Conservation (phyloP, 2,113 vertebrate genomes). For the Pluvianellus socialis region DNA sequence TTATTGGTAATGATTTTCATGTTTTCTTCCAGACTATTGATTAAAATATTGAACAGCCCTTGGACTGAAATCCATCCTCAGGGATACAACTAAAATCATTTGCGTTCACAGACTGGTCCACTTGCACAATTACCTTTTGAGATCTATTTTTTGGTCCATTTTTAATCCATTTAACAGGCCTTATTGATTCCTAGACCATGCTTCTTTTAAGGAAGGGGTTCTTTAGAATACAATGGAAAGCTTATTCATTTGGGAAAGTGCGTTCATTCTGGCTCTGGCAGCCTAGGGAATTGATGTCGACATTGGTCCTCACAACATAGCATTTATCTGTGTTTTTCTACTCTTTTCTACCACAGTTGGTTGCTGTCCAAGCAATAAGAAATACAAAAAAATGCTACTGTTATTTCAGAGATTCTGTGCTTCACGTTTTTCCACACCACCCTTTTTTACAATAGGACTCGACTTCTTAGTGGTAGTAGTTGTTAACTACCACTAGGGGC, state of each 20-base stretch:
- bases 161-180: slow-evolving; percentile 49
- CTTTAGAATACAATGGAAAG: slow-evolving; percentile 29
- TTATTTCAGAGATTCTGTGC: neutral
- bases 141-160: slow-evolving; percentile 36
- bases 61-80: neutral
- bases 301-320: neutral
- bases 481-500: neutral
- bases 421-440: neutral
- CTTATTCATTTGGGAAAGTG: slow-evolving; percentile 36
- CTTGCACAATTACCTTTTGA: slow-evolving; percentile 11
- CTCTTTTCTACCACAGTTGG: neutral
- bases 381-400: neutral
- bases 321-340: neutral
- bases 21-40: slow-evolving; percentile 53
- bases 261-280: neutral
- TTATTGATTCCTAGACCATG: slow-evolving; percentile 39
- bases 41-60: slow-evolving; percentile 29
- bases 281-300: neutral
- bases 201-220: slow-evolving; percentile 6
- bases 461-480: neutral
- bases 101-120: neutral
- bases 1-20: slow-evolving; percentile 51
- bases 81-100: neutral
- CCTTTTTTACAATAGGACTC: neutral
- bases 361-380: neutral